A percentile compares a stretch with the other conserved stretches of the same genome.
Evolutionary conservation across 30 jellyfish, hydroid and myxozoan species (phyloP).

Genomic region (Hydractinia echinata): DNA sequence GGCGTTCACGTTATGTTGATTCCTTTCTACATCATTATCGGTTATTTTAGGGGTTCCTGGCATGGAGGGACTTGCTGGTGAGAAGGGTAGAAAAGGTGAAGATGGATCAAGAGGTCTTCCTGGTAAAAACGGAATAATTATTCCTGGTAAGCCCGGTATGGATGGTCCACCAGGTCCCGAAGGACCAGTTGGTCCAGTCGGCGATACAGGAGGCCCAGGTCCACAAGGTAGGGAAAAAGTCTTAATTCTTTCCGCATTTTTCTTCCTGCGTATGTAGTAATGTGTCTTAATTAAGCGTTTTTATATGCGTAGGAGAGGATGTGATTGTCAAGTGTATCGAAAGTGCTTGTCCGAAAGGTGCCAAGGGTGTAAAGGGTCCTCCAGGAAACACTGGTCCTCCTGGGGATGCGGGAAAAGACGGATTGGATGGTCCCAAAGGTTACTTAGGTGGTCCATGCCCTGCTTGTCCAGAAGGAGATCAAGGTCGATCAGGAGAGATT

Average conservation of each 20-base stretch:
- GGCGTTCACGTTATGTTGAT: too few relatives aligned
- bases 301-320: background rate
- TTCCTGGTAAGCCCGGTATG: slow-evolving; percentile 74
- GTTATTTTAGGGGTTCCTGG: slow-evolving; percentile 8
- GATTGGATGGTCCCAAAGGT: slow-evolving; percentile 63
- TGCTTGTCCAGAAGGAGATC: slow-evolving; percentile 48
- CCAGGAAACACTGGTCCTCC: slow-evolving; percentile 63
- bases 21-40: background rate
- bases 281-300: background rate
- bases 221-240: slow-evolving; percentile 8
- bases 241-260: background rate
- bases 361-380: slow-evolving; percentile 34
- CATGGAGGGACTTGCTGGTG: slow-evolving; percentile 13
- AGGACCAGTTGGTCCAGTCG: slow-evolving; percentile 66
- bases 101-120: slow-evolving; percentile 74
- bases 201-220: slow-evolving; percentile 67
- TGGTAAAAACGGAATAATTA: slow-evolving; percentile 25
- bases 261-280: background rate
- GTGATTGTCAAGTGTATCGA: slow-evolving; percentile 40
- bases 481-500: slow-evolving; percentile 48
- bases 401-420: slow-evolving; percentile 67
- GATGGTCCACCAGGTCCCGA: slow-evolving; percentile 61
- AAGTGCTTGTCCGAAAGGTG: slow-evolving; percentile 72
- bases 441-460: slow-evolving; percentile 53
- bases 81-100: slow-evolving; percentile 34